Evolutionary conservation across 1,140 invertebrate genomes (phyloP).

Genomic region (Caenorhabditis elegans): WBcel235 BX284606.5:12248001-12248500

Average conservation of each 20-base stretch:
- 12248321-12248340: not conserved
- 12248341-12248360: not conserved
- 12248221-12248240: not conserved
- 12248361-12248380: not conserved
- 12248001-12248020: no score
- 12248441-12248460: not conserved
- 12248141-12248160: not conserved
- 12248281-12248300: not conserved
- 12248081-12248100: no score
- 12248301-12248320: constrained; percentile 18
- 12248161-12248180: constrained; percentile 15
- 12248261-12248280: constrained; percentile 4
- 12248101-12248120: no score
- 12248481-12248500: not conserved
- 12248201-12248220: constrained; percentile 3
- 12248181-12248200: not conserved
- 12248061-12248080: no score
- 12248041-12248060: no score
- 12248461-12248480: not conserved
- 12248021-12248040: no score
- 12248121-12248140: no score
- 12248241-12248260: not conserved
- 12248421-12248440: not conserved
- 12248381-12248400: constrained; percentile 29
- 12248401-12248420: constrained; percentile 2